phyloP scores from a whole-genome alignment of 2,113 vertebrate species.

The Nesogale talazaci region DNA sequence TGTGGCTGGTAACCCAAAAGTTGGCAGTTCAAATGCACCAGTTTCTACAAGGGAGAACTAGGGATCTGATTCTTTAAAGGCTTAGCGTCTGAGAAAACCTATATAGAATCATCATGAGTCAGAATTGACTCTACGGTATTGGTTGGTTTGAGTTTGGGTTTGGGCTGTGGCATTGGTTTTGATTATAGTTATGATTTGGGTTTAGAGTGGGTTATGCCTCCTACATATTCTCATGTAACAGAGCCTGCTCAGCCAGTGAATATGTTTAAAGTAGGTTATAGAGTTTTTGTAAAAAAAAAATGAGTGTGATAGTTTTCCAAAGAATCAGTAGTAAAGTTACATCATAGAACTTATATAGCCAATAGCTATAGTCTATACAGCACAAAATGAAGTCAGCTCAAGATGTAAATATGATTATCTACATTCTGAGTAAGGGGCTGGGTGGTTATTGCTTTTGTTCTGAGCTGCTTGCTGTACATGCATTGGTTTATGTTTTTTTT shows the following conservation, averaged over 20 bases:
- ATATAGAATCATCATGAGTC: too few species aligned
- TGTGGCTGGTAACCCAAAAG: too few species aligned
- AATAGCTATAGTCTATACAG: neutral
- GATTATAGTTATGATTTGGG: too few species aligned
- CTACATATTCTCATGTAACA: neutral
- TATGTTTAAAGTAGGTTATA: neutral
- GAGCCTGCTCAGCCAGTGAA: neutral
- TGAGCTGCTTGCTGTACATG: fast-evolving
- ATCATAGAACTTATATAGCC: neutral
- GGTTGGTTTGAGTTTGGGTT: too few species aligned
- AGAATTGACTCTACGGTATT: too few species aligned
- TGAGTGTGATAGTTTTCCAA: neutral
- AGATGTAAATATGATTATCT: neutral
- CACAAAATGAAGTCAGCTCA: neutral
- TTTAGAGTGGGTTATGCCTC: neutral
- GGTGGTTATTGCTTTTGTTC: neutral
- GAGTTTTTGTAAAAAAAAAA: neutral
- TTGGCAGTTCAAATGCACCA: too few species aligned
- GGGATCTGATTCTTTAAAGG: too few species aligned
- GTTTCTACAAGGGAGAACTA: too few species aligned
- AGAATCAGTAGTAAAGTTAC: neutral
- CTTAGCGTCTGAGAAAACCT: too few species aligned
- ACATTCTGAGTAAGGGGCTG: too few species aligned
- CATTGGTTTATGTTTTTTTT: too few species aligned
- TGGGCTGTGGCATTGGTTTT: too few species aligned